Percentiles rank a stretch among this genome's conserved stretches.
These are phyloP conservation scores for Mungos mungo DNA, from an alignment of 2,113 vertebrate species.

Conservation along the genomic window DNA sequence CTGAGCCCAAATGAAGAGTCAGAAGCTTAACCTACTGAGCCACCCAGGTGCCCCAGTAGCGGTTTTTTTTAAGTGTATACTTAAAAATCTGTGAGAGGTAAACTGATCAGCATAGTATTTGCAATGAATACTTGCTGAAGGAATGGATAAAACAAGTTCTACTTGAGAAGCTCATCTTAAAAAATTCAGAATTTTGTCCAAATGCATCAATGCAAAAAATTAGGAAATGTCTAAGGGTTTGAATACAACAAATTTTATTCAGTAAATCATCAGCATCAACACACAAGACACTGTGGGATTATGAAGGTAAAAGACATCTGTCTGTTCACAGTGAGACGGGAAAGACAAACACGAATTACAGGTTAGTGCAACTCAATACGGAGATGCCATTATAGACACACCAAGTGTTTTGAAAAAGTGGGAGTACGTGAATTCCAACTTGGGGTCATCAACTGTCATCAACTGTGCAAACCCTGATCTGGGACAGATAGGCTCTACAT, in stretches of 20 bases:
- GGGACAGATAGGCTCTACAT: neutral
- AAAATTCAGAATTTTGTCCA: slow-evolving; percentile 40
- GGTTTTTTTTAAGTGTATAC: slow-evolving; percentile 37
- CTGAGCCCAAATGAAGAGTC: too few relatives aligned
- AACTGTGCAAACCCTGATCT: neutral
- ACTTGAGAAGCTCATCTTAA: slow-evolving; percentile 19
- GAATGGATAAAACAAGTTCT: neutral
- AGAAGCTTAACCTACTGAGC: too few relatives aligned
- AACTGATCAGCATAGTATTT: neutral
- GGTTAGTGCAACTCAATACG: neutral
- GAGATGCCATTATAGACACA: neutral
- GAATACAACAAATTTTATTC: neutral
- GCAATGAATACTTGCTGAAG: neutral
- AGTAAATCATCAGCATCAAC: neutral
- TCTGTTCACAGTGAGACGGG: neutral
- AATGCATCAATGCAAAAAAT: slow-evolving; percentile 5
- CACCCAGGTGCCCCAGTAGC: neutral
- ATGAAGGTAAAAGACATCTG: neutral
- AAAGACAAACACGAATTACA: neutral
- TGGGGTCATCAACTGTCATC: neutral
- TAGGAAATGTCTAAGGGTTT: neutral
- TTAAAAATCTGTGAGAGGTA: neutral
- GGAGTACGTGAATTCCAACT: neutral
- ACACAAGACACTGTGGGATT: neutral
- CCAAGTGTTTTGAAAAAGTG: neutral